Percentiles rank a stretch among this genome's conserved stretches.
Conservation (phyloP, 2,888 invertebrate genomes). For the Pseudanteris insignis region DNA sequence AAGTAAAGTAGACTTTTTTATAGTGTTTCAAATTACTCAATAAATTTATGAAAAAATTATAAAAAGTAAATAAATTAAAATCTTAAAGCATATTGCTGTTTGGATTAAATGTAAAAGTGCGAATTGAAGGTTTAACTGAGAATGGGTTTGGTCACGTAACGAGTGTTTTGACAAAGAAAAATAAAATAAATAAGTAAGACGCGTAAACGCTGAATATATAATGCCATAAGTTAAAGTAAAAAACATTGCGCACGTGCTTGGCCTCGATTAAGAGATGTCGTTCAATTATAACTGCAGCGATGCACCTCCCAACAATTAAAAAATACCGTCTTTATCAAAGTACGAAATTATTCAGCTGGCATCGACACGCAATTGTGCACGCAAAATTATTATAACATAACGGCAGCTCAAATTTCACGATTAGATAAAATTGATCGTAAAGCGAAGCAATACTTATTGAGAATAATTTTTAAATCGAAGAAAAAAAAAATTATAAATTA, state of each 20-base stretch:
- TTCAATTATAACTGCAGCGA: conserved; percentile 23
- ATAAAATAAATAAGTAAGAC: conserved; percentile 20
- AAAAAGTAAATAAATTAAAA: too few species aligned
- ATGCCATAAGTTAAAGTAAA: conserved; percentile 22
- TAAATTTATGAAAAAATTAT: too few species aligned
- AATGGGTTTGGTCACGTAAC: too few species aligned
- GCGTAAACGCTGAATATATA: conserved; percentile 24
- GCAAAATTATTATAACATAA: conserved; percentile 26
- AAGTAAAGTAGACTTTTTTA: too few species aligned
- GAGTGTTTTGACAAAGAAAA: not conserved
- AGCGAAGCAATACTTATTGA: too few species aligned
- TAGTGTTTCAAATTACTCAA: too few species aligned
- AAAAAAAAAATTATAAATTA: too few species aligned
- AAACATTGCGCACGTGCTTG: conserved; percentile 6
- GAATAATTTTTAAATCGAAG: too few species aligned
- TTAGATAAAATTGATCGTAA: not conserved
- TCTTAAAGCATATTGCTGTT: too few species aligned
- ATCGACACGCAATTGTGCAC: conserved; percentile 17
- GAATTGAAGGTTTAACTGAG: too few species aligned
- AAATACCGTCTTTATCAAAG: conserved; percentile 31
- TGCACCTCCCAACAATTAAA: conserved; percentile 37
- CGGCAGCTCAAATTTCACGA: not conserved
- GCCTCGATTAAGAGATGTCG: conserved; percentile 23
- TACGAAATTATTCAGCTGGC: conserved; percentile 36
- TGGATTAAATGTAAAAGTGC: too few species aligned